Conservation (phyloP, 2,888 invertebrate species). For the Diplazon laetatorius region DNA sequence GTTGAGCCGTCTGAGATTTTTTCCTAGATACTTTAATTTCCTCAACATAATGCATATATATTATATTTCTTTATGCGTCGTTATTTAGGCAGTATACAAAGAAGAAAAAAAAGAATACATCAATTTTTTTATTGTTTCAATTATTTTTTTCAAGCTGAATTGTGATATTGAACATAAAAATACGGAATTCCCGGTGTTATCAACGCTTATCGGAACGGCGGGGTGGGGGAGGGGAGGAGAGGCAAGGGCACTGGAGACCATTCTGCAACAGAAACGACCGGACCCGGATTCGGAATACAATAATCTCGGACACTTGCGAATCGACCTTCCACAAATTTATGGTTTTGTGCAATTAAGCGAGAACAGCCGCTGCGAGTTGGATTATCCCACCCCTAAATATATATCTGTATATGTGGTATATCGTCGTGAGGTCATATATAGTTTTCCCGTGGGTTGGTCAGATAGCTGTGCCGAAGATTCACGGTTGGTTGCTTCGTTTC, state of each 20-base stretch:
- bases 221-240: slow-evolving; percentile 28
- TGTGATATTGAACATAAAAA: no score
- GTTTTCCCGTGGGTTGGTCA: no score
- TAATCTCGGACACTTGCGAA: slow-evolving; percentile 39
- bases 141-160: no score
- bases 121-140: no score
- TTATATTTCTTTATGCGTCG: no score
- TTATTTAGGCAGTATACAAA: no score
- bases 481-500: slow-evolving; percentile 41
- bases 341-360: slow-evolving; percentile 75
- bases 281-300: slow-evolving; percentile 9
- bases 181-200: no score
- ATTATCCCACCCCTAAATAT: no score
- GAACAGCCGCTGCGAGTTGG: slow-evolving; percentile 66
- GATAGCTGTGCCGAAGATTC: slow-evolving; percentile 16
- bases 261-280: neutral
- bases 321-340: slow-evolving; percentile 75
- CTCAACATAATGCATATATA: no score
- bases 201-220: neutral
- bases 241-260: no score
- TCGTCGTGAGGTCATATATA: slow-evolving; percentile 13
- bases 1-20: no score
- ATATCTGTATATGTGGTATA: neutral
- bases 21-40: neutral
- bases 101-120: no score